Evolutionary conservation across 2,797 vertebrate genomes (phyloP).

Genomic region (Craterocephalus amniculus): DNA sequence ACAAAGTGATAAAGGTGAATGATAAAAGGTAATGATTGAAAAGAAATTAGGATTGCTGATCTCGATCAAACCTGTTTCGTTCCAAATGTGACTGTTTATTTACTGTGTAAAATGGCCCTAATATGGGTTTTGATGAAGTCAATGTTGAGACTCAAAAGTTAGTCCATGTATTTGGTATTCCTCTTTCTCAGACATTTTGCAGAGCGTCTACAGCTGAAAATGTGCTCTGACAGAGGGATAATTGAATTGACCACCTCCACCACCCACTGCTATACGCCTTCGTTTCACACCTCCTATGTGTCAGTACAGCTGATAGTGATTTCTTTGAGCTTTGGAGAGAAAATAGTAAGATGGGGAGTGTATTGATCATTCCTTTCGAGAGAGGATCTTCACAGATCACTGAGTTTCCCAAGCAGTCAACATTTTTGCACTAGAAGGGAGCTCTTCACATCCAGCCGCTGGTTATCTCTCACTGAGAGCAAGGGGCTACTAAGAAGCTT

Average conservation of each 20-base stretch:
- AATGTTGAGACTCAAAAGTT: not conserved
- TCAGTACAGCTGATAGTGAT: constrained; percentile 61
- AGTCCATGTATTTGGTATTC: constrained; percentile 11
- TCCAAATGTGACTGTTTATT: not conserved
- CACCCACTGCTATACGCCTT: constrained; percentile 57
- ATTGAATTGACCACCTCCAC: constrained; percentile 75
- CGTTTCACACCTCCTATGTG: constrained; percentile 63
- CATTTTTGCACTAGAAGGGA: constrained; percentile 46
- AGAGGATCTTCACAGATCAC: constrained; percentile 66
- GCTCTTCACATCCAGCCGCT: constrained; percentile 53
- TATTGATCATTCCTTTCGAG: constrained; percentile 74
- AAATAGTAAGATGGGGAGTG: constrained; percentile 73
- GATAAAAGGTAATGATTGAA: too few species aligned
- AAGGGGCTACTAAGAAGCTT: constrained; percentile 58
- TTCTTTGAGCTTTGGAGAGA: constrained; percentile 69
- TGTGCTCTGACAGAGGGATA: constrained; percentile 65
- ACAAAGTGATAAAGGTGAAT: too few species aligned
- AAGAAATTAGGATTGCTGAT: constrained; percentile 35
- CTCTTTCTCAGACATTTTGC: constrained; percentile 23
- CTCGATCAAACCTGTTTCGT: constrained; percentile 6
- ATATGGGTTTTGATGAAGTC: constrained; percentile 14
- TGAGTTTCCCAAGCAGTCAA: constrained; percentile 63
- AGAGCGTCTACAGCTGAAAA: constrained; percentile 54
- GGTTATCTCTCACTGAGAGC: constrained; percentile 62
- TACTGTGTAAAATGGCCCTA: not conserved